Base-by-base conservation (phyloP, 2,113 vertebrate genomes). In the Jaculus jaculus region DNA sequence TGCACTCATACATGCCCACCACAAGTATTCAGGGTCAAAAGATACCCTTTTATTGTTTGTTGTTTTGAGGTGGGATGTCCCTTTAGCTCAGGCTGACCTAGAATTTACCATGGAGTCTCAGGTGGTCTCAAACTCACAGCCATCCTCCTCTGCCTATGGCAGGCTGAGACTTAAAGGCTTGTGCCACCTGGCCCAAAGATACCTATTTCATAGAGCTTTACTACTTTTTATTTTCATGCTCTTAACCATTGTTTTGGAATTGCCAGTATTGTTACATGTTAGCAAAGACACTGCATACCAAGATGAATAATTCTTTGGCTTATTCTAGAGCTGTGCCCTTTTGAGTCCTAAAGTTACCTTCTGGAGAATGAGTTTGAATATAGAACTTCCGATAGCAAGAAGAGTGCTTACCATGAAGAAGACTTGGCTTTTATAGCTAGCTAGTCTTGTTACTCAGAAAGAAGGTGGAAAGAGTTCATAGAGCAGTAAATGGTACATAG, bases 311-410 rank as follows among this genome's bases (percentile, higher is more conserved):
- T 75, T 71, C 2, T 86, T 34, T 69, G 34, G 7, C 78, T 75
- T 80, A 60, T 87, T 26, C n/a, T 94, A 74, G 71, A 91, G 81
- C 42, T 39, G 65, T 10, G 51, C 42, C 15, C 58, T 96, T 96
- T 92, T 47, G 42, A 47, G 42, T 47, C 42, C 42, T 47, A 47
- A 5, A 47, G 42, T 47, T 47, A 47, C 8, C 5, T 47, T 47
- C 8, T 68, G 82, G n/a, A 66, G 9, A n/a, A 0, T 75, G 54
- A 30, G 47, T 54, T 34, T 39, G 16, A 65, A 42, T 23, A 17
- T 60, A 20, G 63, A 79, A 4, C 20, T 30, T 20, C 10, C 28
- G 23, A 11, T 37, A 20, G 54, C 34, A 63, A 54, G 39, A 66
- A 69, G 30, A 88, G 15, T 39, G 37, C 17, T 60, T 63, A 23